These are phyloP conservation scores for Meiosimyza decipiens DNA, from an alignment of 2,888 invertebrate genomes.

Conservation along the genomic window DNA sequence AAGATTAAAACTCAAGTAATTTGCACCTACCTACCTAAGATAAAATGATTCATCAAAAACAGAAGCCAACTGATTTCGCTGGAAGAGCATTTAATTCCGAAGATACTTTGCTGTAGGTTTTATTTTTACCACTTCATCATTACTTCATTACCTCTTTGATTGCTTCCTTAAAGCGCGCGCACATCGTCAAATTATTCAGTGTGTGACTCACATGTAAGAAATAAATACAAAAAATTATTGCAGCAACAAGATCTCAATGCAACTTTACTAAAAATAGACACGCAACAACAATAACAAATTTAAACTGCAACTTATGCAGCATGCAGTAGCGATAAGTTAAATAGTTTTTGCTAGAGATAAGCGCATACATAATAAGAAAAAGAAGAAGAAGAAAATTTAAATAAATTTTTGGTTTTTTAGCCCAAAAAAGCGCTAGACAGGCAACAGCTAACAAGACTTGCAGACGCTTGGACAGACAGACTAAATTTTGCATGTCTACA, in stretches of 20 bases:
- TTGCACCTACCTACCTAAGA: too few relatives aligned
- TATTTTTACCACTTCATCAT: background rate
- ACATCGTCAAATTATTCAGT: background rate
- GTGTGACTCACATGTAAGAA: background rate
- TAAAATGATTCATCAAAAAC: too few relatives aligned
- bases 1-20: too few relatives aligned
- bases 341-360: slow-evolving; percentile 17
- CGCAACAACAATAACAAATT: slow-evolving; percentile 3
- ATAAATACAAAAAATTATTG: too few relatives aligned
- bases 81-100: too few relatives aligned
- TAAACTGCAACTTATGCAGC: background rate
- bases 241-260: background rate
- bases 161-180: background rate
- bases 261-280: background rate
- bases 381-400: background rate
- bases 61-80: too few relatives aligned
- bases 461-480: background rate
- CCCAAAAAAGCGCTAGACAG: slow-evolving; percentile 12
- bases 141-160: background rate
- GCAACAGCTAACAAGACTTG: background rate
- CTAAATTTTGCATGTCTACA: background rate
- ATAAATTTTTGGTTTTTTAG: slow-evolving; percentile 1
- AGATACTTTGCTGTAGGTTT: too few relatives aligned
- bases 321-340: slow-evolving; percentile 14
- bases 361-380: background rate